Evolutionary conservation across 2,797 vertebrate genomes (phyloP).

Genomic region (Sebastolobus altivelis): DNA sequence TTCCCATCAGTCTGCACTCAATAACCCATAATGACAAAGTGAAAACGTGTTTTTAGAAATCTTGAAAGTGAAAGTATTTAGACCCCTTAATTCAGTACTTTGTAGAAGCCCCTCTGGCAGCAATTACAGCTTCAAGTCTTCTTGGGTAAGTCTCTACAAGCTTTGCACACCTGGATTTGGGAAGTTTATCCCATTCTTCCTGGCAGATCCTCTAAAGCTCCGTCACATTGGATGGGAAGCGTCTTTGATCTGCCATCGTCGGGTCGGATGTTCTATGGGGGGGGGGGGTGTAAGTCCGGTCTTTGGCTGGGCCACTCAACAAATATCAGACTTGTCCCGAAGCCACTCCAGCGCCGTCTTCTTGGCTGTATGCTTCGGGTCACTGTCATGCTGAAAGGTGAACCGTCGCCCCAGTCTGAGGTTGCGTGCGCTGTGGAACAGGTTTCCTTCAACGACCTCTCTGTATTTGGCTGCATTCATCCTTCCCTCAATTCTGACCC

Average conservation of each 20-base stretch:
- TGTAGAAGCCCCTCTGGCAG: slow-evolving; percentile 1
- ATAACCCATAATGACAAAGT: background rate
- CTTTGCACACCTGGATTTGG: slow-evolving; percentile 22
- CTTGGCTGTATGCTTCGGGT: background rate
- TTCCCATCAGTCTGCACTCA: background rate
- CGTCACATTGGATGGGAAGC: background rate
- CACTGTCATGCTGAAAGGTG: background rate
- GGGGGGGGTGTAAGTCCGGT: background rate
- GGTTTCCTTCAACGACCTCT: background rate
- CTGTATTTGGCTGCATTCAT: background rate
- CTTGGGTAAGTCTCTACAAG: slow-evolving; percentile 4
- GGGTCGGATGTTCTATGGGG: background rate
- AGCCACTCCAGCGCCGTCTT: background rate
- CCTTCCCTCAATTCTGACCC: background rate
- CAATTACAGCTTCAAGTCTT: slow-evolving; percentile 12
- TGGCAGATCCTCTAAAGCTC: slow-evolving; percentile 2
- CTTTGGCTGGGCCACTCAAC: background rate
- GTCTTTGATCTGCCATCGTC: background rate
- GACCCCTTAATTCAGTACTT: slow-evolving; percentile 5
- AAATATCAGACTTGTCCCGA: background rate
- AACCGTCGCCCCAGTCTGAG: background rate
- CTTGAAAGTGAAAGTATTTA: background rate
- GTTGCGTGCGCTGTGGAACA: background rate
- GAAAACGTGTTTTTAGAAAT: background rate
- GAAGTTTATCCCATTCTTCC: slow-evolving; percentile 15